A percentile compares a stretch with the other conserved stretches of the same genome.
Conservation (phyloP, 2,888 invertebrate species). For the Sussaba pulchella region DNA sequence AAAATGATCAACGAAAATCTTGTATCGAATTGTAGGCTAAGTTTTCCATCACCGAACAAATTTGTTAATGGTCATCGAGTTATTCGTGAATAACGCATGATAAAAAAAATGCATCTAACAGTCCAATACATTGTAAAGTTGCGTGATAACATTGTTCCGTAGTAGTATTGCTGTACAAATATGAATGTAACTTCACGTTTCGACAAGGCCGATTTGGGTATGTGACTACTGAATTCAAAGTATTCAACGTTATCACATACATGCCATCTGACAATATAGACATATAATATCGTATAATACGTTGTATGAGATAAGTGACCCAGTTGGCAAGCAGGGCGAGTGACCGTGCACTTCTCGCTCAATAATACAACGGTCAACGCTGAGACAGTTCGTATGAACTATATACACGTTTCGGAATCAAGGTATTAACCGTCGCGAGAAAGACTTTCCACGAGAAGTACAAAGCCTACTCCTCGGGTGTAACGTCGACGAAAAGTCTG, state of each 20-base stretch:
- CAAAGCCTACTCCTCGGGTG: slow-evolving; percentile 59
- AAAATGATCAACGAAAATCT: no score
- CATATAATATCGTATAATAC: slow-evolving; percentile 41
- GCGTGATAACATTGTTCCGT: no score
- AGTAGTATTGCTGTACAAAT: not conserved
- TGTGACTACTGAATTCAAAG: slow-evolving; percentile 37
- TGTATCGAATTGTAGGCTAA: no score
- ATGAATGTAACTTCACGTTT: slow-evolving; percentile 24
- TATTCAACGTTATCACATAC: slow-evolving; percentile 59
- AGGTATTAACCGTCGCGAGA: slow-evolving; percentile 66
- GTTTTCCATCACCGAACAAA: no score
- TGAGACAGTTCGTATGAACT: slow-evolving; percentile 18
- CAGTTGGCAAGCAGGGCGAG: slow-evolving; percentile 57
- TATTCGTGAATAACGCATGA: no score
- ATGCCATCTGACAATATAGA: slow-evolving; percentile 37
- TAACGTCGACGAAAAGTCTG: slow-evolving; percentile 44
- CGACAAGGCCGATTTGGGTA: slow-evolving; percentile 53
- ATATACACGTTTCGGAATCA: slow-evolving; percentile 47
- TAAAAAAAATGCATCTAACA: no score
- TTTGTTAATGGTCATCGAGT: no score
- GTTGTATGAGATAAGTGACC: slow-evolving; percentile 58
- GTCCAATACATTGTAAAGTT: no score
- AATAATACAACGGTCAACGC: slow-evolving; percentile 55
- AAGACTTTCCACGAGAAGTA: slow-evolving; percentile 67
- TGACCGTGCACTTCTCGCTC: slow-evolving; percentile 17